Base-by-base conservation (phyloP, 2,797 vertebrate species). In the Lophotriccus pileatus region DNA sequence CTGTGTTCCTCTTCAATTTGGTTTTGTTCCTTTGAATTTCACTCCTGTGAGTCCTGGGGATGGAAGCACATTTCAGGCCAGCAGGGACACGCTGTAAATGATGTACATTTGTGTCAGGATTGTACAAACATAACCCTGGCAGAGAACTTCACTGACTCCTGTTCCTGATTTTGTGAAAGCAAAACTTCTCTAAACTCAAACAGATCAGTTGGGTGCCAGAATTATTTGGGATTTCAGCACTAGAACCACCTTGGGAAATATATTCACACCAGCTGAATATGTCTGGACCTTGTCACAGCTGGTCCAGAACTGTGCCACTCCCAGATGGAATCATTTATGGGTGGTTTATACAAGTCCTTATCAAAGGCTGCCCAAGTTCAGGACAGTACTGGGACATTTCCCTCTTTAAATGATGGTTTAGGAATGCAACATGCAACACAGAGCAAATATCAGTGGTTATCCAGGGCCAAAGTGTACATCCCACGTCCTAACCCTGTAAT, bases 321-420 rank as follows among this genome's bases (percentile, higher is more conserved):
- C 37, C 44, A 70, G 56, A n/a, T 10, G 8, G 81, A 80, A 62
- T 84, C 85, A 49, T 58, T 52, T 11, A 4, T 72, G 67, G 2
- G 1, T 72, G 72, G 56, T 67, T 93, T 79, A 5, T 39, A 23
- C 83, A 46, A 89, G 52, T 55, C 82, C 72, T 94, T 85, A 89
- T 72, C 93, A 87, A 95, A 97, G 89, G 72, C 89, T 94, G 88
- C 76, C 53, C 77, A 66, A 96, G 89, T 44, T 94, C 56, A 76
- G 60, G 2, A 25, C 7, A 34, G 14, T 15, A 79, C 81, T 94
- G 97, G 64, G 68, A 32, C 76, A n/a, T 79, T 87, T 87, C 12
- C 34, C 24, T 66, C 55, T 93, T 89, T 66, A 91, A 94, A 89
- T 88, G 72, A n/a, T 36, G 20, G 47, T 92, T 90, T 95, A 66